These are phyloP conservation scores for Pycnonotus jocosus DNA, from an alignment of 2,113 vertebrate genomes.

Conservation along the genomic window DNA sequence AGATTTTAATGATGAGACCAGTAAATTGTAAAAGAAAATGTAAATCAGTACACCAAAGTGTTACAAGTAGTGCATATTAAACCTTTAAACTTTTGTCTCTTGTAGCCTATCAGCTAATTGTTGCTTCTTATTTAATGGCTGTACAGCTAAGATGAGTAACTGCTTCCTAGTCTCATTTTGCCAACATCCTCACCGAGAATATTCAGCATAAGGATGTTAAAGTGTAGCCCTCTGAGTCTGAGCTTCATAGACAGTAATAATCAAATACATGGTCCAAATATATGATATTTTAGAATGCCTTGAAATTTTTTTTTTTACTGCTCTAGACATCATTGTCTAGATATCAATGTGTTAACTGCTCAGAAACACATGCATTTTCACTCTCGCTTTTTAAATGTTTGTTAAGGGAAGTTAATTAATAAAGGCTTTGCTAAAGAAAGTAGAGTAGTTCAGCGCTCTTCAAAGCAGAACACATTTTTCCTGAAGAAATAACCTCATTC, in stretches of 20 bases:
- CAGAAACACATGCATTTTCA: background rate
- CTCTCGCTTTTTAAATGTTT: background rate
- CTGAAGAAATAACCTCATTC: background rate
- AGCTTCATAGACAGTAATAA: background rate
- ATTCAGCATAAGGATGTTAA: background rate
- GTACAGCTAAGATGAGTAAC: background rate
- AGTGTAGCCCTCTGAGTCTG: background rate
- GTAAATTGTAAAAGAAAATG: background rate
- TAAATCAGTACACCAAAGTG: background rate
- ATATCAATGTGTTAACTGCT: background rate
- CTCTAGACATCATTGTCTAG: background rate
- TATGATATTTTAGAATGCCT: background rate
- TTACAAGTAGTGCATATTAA: background rate
- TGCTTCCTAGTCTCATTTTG: background rate
- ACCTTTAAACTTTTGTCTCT: background rate
- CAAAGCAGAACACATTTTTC: background rate
- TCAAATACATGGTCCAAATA: background rate
- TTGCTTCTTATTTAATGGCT: background rate
- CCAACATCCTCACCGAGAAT: background rate
- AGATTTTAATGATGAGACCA: fast-evolving
- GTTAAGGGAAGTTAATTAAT: background rate
- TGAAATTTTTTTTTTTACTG: background rate
- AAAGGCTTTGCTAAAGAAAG: background rate
- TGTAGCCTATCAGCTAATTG: background rate
- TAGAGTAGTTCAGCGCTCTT: background rate